Evolutionary conservation across 2,113 vertebrate species (phyloP), one percentile per base, ranked within the genome.

Genomic region (Nematolebias whitei): DNA sequence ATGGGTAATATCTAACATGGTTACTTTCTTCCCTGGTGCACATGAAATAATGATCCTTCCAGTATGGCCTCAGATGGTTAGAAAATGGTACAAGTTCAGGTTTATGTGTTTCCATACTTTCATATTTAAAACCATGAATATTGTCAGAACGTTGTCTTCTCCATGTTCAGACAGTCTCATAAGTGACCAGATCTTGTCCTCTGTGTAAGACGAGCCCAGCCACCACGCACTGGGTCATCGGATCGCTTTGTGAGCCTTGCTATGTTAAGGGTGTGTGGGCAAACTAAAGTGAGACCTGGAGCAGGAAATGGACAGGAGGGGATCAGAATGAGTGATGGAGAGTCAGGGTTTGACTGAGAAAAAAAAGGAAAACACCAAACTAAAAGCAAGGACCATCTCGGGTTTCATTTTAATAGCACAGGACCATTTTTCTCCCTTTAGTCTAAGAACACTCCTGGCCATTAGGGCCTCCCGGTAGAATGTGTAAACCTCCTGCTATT

Each of bases 401-500:
- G 75, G 79, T 84, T 86, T 90, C 85, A 83, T 82, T 93, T 93
- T 93, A 93, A 92, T 87, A 86, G 60, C 82, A 56, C 84, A 71
- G 88, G 85, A 79, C 50, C 84, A 90, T 93, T 88, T 88, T 90
- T 74, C 77, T 89, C 82, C 87, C 85, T 89, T 90, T 84, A 79
- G 88, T 85, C 88, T 88, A 76, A 80, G 11, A 86, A 78, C 85
- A 85, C 77, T 89, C 85, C 75, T 70, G 76, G 83, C 93, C 93
- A 90, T 93, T 93, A 93, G 90, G 88, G 88, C 91, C 87, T 87
- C 85, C 76, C 87, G 54, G 86, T 89, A 91, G 89, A 89, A 87
- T 82, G 84, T 92, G 93, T 94, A 93, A 95, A 95, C 92, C 94
- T 88, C 92, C 86, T 87, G 89, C 87, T 93, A 95, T 95, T 93